Evolutionary conservation across 2,888 invertebrate genomes (phyloP), one percentile per base, ranked within the genome.

Genomic region (Torymus auratus): DNA sequence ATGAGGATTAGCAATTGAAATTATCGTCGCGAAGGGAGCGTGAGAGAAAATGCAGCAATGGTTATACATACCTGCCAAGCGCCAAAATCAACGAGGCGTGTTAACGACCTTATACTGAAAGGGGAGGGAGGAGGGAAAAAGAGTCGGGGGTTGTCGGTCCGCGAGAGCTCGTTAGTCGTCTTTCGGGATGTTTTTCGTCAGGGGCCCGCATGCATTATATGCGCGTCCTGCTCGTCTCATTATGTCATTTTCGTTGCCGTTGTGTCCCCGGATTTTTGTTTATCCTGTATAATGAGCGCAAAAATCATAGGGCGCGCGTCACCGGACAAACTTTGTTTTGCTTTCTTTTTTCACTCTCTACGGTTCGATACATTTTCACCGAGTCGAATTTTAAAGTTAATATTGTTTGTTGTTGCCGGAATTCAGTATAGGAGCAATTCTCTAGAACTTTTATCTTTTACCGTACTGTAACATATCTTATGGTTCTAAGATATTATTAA

Each of bases 221-320:
- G 61, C 20, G 68, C 70, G 58, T 65, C 69, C 41, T 67, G 28
- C 61, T 55, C 68, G 79, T 69, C 72, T 79, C 75, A 71, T 80
- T 80, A 80, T 80, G 80, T 80, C 71, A 80, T 76, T 80, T 80
- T 56, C 65, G 71, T 12, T 14, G 55, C 15, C 53, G 50, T 75
- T 80, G 56, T 68, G 56, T 72, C 60, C 67, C 70, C 17, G 12
- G 55, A 58, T 53, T 50, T 75, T 61, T 65, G 28, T 75, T 75
- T 69, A 17, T 55, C 73, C 61, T 78, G 5, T 52, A 62, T 72
- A 78, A 78, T 55, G 76, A 76, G 76, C 53, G 41, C 69, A 55
- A 69, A 76, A 76, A 76, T 76, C 76, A 69, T 76, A 69, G 28
- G 55, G 3, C 56, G 55, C 58, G 28, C 41, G 13, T 20, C 15